Evolutionary conservation across 2,113 vertebrate species (phyloP).

Genomic region (Ammodytes marinus): DNA sequence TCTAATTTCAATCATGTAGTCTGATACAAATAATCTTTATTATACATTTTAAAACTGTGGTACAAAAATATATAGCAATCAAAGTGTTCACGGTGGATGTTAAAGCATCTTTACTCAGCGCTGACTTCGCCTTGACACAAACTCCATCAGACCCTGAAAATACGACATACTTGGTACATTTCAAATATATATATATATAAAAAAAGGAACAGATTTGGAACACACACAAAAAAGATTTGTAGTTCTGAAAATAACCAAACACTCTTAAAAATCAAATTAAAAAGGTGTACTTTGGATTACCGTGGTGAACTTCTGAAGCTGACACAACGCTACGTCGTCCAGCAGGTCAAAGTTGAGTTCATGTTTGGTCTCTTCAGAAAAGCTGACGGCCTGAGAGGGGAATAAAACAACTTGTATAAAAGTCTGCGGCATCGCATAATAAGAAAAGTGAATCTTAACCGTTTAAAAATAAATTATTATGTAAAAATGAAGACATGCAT

Average conservation of each 20-base stretch:
- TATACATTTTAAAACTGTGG: too few relatives aligned
- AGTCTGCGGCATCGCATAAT: background rate
- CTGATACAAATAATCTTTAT: too few relatives aligned
- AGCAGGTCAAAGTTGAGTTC: slow-evolving; percentile 69
- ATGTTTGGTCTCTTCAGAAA: slow-evolving; percentile 75
- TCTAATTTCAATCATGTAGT: too few relatives aligned
- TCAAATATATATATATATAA: background rate
- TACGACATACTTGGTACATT: background rate
- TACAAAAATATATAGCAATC: background rate
- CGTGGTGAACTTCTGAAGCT: slow-evolving; percentile 66
- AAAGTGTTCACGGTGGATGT: background rate
- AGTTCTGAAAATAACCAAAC: background rate
- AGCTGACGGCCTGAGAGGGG: slow-evolving; percentile 50
- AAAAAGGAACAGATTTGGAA: background rate
- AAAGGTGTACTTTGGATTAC: background rate
- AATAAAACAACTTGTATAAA: background rate
- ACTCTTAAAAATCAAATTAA: background rate
- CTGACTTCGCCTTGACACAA: slow-evolving; percentile 49
- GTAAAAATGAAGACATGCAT: background rate
- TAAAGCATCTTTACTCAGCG: slow-evolving; percentile 20
- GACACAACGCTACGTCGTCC: slow-evolving; percentile 72
- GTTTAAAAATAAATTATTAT: background rate
- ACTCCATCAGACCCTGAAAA: slow-evolving; percentile 69
- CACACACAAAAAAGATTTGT: too few relatives aligned
- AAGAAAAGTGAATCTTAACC: background rate